These are phyloP conservation scores for Scomber colias DNA, from an alignment of 2,113 vertebrate genomes.

Conservation along the genomic window DNA sequence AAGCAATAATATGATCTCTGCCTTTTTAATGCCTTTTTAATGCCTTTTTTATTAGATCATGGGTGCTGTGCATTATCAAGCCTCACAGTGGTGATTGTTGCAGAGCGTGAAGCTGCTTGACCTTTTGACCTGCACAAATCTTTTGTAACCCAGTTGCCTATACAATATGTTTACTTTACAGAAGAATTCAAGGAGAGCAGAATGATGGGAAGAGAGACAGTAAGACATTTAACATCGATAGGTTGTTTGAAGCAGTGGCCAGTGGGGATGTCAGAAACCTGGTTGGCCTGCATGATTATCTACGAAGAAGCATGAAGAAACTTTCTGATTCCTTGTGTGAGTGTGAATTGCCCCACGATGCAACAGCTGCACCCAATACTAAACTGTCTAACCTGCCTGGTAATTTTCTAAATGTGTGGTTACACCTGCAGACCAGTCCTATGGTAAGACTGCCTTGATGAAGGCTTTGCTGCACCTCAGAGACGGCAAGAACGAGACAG, in stretches of 20 bases:
- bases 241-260: conserved; percentile 91
- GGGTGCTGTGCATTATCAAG: conserved; percentile 31
- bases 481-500: conserved; percentile 88
- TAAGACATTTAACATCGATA: conserved; percentile 65
- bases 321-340: conserved; percentile 92
- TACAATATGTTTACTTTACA: conserved; percentile 30
- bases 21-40: background rate
- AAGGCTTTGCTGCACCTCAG: conserved; percentile 95
- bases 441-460: conserved; percentile 92
- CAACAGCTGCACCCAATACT: background rate
- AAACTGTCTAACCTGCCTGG: background rate
- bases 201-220: conserved; percentile 59
- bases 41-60: background rate
- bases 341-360: conserved; percentile 45
- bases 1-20: conserved; percentile 6
- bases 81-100: background rate
- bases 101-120: conserved; percentile 1
- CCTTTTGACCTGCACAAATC: conserved; percentile 1
- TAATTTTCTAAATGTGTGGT: conserved; percentile 18
- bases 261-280: conserved; percentile 86
- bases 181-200: conserved; percentile 68
- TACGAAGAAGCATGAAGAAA: conserved; percentile 86
- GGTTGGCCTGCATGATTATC: conserved; percentile 88
- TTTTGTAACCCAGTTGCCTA: background rate
- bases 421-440: conserved; percentile 86